Conservation (phyloP, 2,797 vertebrate genomes). For the Podarcis lilfordi region DNA sequence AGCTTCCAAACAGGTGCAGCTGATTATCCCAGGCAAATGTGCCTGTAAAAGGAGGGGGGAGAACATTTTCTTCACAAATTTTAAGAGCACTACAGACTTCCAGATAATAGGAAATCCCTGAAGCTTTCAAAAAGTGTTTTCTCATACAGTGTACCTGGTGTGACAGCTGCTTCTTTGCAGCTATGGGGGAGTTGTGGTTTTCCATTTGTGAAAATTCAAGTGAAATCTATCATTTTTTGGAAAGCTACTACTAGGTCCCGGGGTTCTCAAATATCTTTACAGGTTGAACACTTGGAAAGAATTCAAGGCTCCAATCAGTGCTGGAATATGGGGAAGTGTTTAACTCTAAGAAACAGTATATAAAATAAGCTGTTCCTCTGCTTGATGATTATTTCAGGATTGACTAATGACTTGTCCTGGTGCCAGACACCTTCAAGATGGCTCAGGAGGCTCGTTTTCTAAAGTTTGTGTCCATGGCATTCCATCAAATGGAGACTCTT, state of each 20-base stretch:
- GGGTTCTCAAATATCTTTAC: constrained; percentile 79
- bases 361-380: constrained; percentile 73
- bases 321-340: constrained; percentile 73
- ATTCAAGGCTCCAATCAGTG: constrained; percentile 75
- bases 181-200: constrained; percentile 73
- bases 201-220: constrained; percentile 77
- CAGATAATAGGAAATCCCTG: constrained; percentile 76
- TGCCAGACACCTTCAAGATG: constrained; percentile 69
- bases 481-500: constrained; percentile 67
- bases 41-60: constrained; percentile 49
- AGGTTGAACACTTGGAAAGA: constrained; percentile 76
- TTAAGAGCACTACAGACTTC: constrained; percentile 75
- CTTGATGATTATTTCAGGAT: constrained; percentile 75
- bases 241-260: constrained; percentile 65
- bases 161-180: constrained; percentile 74
- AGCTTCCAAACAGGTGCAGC: constrained; percentile 76
- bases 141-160: constrained; percentile 73
- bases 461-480: constrained; percentile 66
- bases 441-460: constrained; percentile 70
- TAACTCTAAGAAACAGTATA: constrained; percentile 75
- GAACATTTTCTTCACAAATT: constrained; percentile 68
- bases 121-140: constrained; percentile 77
- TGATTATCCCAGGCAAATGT: constrained; percentile 69
- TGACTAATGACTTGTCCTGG: constrained; percentile 73
- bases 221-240: constrained; percentile 76